Evolutionary conservation across 2,113 vertebrate genomes (phyloP).

Genomic region (Ciconia maguari): DNA sequence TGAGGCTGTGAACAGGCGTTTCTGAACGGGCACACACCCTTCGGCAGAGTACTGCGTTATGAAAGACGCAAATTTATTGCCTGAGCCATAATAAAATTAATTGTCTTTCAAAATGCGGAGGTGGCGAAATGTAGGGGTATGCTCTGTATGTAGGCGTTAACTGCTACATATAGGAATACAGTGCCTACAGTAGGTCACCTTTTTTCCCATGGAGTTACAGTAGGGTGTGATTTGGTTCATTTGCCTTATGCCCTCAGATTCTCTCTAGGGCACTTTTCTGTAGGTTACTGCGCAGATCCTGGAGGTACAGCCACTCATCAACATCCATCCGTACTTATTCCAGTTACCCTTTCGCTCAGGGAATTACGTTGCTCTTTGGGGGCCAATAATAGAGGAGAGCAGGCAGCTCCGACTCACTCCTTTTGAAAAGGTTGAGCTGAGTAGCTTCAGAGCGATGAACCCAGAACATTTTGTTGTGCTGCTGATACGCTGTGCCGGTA

Average conservation of each 20-base stretch:
- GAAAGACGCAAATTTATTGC: background rate
- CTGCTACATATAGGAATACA: accelerated
- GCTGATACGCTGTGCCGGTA: background rate
- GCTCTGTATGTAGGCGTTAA: accelerated
- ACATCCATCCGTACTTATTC: background rate
- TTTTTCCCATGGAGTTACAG: background rate
- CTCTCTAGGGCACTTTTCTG: background rate
- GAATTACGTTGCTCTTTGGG: background rate
- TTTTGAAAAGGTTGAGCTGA: background rate
- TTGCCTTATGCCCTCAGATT: background rate
- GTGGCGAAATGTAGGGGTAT: accelerated
- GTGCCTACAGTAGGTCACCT: background rate
- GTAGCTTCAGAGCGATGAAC: background rate
- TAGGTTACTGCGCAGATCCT: background rate
- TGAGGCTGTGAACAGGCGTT: background rate
- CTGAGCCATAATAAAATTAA: background rate
- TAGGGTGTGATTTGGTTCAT: background rate
- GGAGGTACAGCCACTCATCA: background rate
- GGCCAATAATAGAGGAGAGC: background rate
- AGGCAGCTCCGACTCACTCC: background rate
- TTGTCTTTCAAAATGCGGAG: background rate
- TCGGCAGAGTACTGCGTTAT: accelerated
- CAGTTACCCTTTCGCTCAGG: background rate
- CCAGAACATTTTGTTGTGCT: background rate
- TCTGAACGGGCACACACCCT: background rate